Base-by-base conservation (phyloP, 2,888 invertebrate genomes). In the Ferrisia virgata region DNA sequence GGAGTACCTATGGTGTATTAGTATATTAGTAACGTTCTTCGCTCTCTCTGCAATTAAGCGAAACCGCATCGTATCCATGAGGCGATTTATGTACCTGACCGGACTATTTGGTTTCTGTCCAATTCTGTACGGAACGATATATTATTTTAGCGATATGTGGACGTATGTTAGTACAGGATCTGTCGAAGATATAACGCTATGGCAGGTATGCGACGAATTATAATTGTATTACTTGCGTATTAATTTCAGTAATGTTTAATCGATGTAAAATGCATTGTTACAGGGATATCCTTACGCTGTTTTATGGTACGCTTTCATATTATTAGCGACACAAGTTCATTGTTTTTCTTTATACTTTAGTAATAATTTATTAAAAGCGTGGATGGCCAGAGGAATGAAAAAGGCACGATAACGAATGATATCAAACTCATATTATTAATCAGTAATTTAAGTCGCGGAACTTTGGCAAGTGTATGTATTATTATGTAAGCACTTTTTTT, bases 1-100 rank as follows among this genome's bases (percentile, higher is more conserved):
- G 98, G 98, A 98, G 89, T 98, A 96, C 89, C 92, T 95, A 87
- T 98, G 98, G 97, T 93, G 95, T 86, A 89, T 93, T 28, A 96
- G 97, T 87, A 90, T 97, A 85, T 89, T 96, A 40, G 91, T 95
- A 53, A 95, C 96, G 15, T 93, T 97, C 89, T 90, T 97, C 85
- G 97, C 95, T 5, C 90, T 97, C 82, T 93, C 95, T 40, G 95
- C 98, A 53, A 92, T 96, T 86, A 93, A 95, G 87, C 93, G 93
- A 86, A 98, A 98, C 90, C 93, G 93, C 88, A 91, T 94, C 82
- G 91, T 91, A 85, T 92, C 93, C 78, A 92, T 96, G 89, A 91
- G 93, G 87, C 92, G 93, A 87, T 97, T 95, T 88, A 93, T 96
- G 89, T 92, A 94, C 86, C 95, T 96, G n/a, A 92, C 93, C 85